Evolutionary conservation across 2,797 vertebrate genomes (phyloP).

Genomic region (Aplochiton taeniatus): DNA sequence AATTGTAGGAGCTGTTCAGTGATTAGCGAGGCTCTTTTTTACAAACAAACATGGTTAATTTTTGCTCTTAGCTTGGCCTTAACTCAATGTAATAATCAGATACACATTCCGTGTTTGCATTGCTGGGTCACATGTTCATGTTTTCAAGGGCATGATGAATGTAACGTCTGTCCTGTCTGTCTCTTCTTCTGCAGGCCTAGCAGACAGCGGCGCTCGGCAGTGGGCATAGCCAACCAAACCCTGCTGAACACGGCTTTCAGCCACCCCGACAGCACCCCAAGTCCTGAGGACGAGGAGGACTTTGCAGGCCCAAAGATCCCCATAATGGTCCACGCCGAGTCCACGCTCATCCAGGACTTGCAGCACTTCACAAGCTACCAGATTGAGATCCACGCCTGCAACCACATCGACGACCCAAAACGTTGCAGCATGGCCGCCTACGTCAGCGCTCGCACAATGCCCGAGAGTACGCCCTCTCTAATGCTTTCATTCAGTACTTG

Average conservation of each 20-base stretch:
- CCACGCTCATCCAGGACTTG: conserved; percentile 87
- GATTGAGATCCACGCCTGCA: conserved; percentile 95
- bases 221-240: conserved; percentile 81
- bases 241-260: conserved; percentile 66
- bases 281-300: conserved; percentile 64
- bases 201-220: conserved; percentile 80
- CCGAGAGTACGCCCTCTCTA: conserved; percentile 78
- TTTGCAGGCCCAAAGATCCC: conserved; percentile 65
- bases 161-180: background rate
- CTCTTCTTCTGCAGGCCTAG: conserved; percentile 69
- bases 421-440: conserved; percentile 94
- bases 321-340: conserved; percentile 80
- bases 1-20: too few relatives aligned
- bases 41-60: too few relatives aligned
- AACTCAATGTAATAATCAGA: too few relatives aligned
- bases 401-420: conserved; percentile 73
- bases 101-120: too few relatives aligned
- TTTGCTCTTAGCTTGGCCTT: too few relatives aligned
- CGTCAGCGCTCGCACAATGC: conserved; percentile 94
- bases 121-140: too few relatives aligned
- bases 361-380: conserved; percentile 95
- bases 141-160: too few relatives aligned
- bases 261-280: conserved; percentile 48
- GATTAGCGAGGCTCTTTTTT: too few relatives aligned
- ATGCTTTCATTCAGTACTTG: too few relatives aligned